A percentile compares a stretch with the other conserved stretches of the same genome.
Evolutionary conservation across 2,888 invertebrate species (phyloP).

Genomic region (Crepidodera aurea): DNA sequence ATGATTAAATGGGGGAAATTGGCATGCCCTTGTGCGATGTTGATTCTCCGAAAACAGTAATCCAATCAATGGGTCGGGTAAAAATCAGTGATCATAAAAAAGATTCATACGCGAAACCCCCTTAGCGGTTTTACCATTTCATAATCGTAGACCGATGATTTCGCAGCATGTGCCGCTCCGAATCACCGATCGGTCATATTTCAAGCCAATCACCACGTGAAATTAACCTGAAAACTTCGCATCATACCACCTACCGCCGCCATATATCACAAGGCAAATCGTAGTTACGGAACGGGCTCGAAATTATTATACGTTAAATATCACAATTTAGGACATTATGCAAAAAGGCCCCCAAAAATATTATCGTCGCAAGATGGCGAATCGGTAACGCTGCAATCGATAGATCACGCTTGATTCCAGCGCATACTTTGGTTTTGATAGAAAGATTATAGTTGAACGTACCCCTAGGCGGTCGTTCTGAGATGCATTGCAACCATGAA

Average conservation of each 20-base stretch:
- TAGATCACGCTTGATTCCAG: slow-evolving; percentile 54
- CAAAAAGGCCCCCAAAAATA: slow-evolving; percentile 40
- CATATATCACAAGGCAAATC: slow-evolving; percentile 37
- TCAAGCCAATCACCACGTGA: slow-evolving; percentile 26
- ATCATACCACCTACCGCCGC: slow-evolving; percentile 37
- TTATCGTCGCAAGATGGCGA: slow-evolving; percentile 24
- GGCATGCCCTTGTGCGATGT: slow-evolving; percentile 9
- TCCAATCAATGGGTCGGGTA: not conserved
- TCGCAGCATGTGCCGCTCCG: slow-evolving; percentile 20
- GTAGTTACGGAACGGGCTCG: slow-evolving; percentile 18
- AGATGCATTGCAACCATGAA: slow-evolving; percentile 37
- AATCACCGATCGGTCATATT: slow-evolving; percentile 12
- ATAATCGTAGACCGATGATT: slow-evolving; percentile 19
- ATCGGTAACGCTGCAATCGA: slow-evolving; percentile 44
- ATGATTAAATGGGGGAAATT: too few species aligned
- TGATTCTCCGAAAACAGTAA: not conserved
- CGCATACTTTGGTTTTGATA: slow-evolving; percentile 55
- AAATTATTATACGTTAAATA: slow-evolving; percentile 41
- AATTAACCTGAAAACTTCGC: slow-evolving; percentile 29
- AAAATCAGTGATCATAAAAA: slow-evolving; percentile 22
- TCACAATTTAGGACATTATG: slow-evolving; percentile 44
- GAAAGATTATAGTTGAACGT: slow-evolving; percentile 53
- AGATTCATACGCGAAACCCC: slow-evolving; percentile 10
- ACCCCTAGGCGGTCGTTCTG: slow-evolving; percentile 36
- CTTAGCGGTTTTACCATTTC: slow-evolving; percentile 9